Conservation (phyloP, 2,888 invertebrate species). For the Malthinus flaveolus region DNA sequence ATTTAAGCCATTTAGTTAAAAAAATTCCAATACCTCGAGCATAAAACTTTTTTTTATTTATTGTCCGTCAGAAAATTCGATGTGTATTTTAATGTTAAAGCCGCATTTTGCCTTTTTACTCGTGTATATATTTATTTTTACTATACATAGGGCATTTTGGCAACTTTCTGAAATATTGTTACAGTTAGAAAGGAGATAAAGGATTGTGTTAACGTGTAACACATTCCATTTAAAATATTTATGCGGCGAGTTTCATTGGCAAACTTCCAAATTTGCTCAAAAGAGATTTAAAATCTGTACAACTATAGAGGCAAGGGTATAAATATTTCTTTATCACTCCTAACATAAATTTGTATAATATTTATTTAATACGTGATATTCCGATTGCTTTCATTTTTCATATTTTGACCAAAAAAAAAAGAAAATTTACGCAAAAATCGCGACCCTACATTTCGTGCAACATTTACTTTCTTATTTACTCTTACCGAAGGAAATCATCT, state of each 20-base stretch:
- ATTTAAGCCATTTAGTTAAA: too few relatives aligned
- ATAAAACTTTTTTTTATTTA: too few relatives aligned
- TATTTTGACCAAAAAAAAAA: too few relatives aligned
- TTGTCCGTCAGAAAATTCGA: background rate
- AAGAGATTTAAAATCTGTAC: constrained; percentile 29
- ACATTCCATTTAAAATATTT: constrained; percentile 34
- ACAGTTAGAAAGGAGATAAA: constrained; percentile 10
- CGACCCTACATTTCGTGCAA: too few relatives aligned
- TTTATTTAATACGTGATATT: too few relatives aligned
- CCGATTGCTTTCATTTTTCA: too few relatives aligned
- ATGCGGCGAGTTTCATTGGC: constrained; percentile 39
- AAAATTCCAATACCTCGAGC: too few relatives aligned
- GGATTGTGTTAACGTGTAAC: constrained; percentile 39
- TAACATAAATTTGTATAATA: constrained; percentile 3
- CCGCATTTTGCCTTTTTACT: background rate
- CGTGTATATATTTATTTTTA: too few relatives aligned
- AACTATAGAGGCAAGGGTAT: constrained; percentile 21
- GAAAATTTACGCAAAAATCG: too few relatives aligned
- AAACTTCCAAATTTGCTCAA: constrained; percentile 32
- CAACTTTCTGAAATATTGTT: background rate
- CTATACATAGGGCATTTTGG: background rate
- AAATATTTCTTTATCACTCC: constrained; percentile 7
- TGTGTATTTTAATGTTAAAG: constrained; percentile 5
- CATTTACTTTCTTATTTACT: too few relatives aligned
- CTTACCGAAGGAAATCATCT: too few relatives aligned